Base-by-base conservation (phyloP, 2,888 invertebrate species). In the Nebria brevicollis region DNA sequence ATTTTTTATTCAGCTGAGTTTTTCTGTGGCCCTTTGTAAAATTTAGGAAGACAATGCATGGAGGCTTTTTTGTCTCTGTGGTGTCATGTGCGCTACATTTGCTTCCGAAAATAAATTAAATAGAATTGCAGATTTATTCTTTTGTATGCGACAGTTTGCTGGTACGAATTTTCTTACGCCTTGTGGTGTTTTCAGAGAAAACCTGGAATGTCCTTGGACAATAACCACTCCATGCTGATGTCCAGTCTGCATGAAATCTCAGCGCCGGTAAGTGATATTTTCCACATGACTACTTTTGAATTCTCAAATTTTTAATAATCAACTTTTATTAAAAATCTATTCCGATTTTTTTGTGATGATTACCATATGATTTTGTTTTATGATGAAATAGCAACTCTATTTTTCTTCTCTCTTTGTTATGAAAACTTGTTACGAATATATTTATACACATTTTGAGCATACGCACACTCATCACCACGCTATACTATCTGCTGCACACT, bases 201-300 rank as follows among this genome's bases (percentile, higher is more conserved):
- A 89, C 88, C 89, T 84, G 88, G 86, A 76, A 83, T 86, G 77
- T 85, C 86, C 11, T 70, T 70, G 70, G 70, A 70, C 83, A 86
- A 87, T 81, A 90, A 89, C 85, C 89, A 90, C 84, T 86, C 89
- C 20, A 86, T 88, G 80, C 88, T 87, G 82, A 86, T 88, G 86
- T 86, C 87, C 77, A 86, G 86, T 81, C 86, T 88, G 77, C 87
- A 88, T 83, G 87, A 87, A 82, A 84, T 86, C 78, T 84, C 86
- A 42, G 86, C 85, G 75, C 85, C 87, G 84, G 87, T 87, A 85
- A 87, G 87, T 87, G 20, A n/a, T 20, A 20, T 76, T 70, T 70
- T 7, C 68, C 41, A 34, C 2, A 8, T 54, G 4, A 11, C 4
- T 54, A 54, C 13, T 54, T 54, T 54, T 13, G 13, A 54, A 54